phyloP scores from a whole-genome alignment of 2,888 invertebrate genomes.

The Melieria crassipennis region DNA sequence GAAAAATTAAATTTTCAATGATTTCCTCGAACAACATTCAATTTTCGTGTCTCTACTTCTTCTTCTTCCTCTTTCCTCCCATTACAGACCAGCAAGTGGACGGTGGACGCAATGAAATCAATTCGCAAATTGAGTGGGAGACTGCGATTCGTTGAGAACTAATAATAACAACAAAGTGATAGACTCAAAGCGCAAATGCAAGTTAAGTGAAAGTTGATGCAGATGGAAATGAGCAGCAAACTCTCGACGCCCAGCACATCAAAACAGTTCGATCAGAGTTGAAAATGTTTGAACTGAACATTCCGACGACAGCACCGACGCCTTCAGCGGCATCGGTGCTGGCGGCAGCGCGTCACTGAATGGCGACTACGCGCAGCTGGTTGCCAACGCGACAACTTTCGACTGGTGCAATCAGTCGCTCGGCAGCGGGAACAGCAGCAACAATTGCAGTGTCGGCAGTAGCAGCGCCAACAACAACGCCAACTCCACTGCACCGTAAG shows the following conservation, averaged over 20 bases:
- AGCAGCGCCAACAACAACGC: conserved; percentile 10
- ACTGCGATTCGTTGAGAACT: background rate
- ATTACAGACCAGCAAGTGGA: too few relatives aligned
- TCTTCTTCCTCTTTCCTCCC: too few relatives aligned
- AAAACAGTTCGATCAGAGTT: background rate
- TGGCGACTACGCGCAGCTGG: conserved; percentile 25
- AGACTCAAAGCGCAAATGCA: too few relatives aligned
- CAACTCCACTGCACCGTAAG: conserved; percentile 25
- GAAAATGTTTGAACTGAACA: conserved; percentile 41
- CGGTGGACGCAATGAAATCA: conserved; percentile 5
- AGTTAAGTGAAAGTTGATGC: too few relatives aligned
- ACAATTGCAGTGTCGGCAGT: conserved; percentile 24
- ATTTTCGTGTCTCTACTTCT: too few relatives aligned
- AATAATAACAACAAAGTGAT: background rate
- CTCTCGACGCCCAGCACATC: too few relatives aligned
- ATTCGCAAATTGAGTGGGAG: background rate
- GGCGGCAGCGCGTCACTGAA: background rate
- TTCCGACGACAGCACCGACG: conserved; percentile 31
- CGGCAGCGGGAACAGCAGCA: conserved; percentile 10
- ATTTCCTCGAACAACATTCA: too few relatives aligned
- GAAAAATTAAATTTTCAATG: background rate
- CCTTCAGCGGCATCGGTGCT: conserved; percentile 12
- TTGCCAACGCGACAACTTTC: conserved; percentile 25
- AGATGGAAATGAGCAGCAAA: too few relatives aligned
- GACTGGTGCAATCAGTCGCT: conserved; percentile 46